Conservation (phyloP, 2,113 vertebrate species). For the Elanoides forficatus region DNA sequence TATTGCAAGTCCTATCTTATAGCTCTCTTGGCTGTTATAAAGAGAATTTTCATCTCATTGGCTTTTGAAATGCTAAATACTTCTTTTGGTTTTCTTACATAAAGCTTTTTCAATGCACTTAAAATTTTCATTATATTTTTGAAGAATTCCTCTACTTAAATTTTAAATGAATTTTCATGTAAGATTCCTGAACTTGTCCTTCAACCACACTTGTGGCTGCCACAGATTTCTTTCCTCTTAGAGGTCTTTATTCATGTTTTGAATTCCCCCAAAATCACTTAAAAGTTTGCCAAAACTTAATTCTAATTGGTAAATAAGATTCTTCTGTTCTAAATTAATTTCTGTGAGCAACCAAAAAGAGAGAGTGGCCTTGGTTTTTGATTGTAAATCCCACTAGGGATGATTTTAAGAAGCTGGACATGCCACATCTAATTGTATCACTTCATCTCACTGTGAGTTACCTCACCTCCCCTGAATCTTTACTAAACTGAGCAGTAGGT, state of each 20-base stretch:
- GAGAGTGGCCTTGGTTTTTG: neutral
- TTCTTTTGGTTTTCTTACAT: neutral
- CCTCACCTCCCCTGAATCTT: neutral
- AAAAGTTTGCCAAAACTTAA: neutral
- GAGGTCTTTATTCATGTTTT: neutral
- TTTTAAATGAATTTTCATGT: neutral
- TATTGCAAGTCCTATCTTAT: neutral
- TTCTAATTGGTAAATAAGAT: neutral
- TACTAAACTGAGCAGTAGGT: neutral
- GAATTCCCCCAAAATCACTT: neutral
- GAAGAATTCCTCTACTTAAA: neutral
- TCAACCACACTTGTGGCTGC: neutral
- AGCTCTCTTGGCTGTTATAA: neutral
- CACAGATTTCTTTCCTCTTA: neutral
- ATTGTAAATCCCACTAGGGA: neutral
- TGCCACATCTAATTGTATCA: neutral
- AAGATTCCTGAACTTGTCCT: neutral
- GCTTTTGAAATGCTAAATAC: neutral
- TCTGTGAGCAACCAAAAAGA: neutral
- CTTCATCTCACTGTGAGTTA: neutral
- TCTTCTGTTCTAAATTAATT: neutral
- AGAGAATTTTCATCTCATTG: neutral
- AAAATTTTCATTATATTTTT: neutral
- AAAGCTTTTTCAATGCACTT: neutral
- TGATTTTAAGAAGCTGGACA: neutral